Conservation (phyloP, 2,797 vertebrate species). For the Corythornis leucogaster region DNA sequence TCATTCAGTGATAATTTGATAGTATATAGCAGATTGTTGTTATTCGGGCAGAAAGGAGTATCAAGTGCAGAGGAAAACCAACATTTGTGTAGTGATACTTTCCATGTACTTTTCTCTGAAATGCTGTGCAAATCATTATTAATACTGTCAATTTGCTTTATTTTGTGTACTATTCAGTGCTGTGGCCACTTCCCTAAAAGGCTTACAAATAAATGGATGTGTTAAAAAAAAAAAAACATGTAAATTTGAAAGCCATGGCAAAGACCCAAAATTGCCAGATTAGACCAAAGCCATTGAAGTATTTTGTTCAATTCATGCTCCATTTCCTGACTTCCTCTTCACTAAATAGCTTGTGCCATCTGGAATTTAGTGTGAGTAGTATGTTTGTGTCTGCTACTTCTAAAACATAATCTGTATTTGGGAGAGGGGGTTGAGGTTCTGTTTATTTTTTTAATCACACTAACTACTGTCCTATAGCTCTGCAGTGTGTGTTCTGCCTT, state of each 20-base stretch:
- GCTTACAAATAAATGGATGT: neutral
- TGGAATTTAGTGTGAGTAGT: neutral
- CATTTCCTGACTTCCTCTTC: neutral
- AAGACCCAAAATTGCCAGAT: neutral
- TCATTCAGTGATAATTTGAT: neutral
- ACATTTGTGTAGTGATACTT: neutral
- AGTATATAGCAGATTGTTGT: neutral
- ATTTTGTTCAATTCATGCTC: neutral
- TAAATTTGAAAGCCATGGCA: neutral
- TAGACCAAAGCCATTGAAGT: neutral
- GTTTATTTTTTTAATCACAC: neutral
- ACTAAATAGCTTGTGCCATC: neutral
- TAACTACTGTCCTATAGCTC: fast-evolving
- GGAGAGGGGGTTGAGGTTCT: neutral
- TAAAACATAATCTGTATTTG: neutral
- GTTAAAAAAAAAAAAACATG: neutral
- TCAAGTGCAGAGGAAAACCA: neutral
- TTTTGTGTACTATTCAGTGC: neutral
- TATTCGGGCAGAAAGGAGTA: neutral
- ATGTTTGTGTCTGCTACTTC: neutral
- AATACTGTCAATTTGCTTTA: neutral
- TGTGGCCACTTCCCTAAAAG: neutral
- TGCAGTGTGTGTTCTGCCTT: fast-evolving
- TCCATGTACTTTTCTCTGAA: neutral
- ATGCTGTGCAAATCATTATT: neutral